These are phyloP conservation scores for Chloroceryle aenea DNA, from an alignment of 2,113 vertebrate genomes.

Conservation along the genomic window DNA sequence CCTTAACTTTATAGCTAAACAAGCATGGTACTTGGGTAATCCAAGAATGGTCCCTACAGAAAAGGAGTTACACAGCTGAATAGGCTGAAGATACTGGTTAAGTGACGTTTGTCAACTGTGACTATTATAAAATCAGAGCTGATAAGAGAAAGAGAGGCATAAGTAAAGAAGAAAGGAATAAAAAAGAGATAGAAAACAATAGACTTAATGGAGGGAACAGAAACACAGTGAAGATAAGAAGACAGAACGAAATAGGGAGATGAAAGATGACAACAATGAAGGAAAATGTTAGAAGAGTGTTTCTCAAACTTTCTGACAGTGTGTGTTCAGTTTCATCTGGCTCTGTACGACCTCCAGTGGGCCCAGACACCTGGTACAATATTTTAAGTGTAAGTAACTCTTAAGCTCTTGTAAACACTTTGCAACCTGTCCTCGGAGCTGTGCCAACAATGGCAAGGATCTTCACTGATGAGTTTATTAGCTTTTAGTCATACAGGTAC, in stretches of 20 bases:
- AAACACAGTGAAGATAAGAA: conserved; percentile 26
- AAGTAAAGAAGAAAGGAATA: background rate
- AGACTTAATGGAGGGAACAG: background rate
- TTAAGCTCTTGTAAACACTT: background rate
- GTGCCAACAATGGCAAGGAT: background rate
- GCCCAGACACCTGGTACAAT: background rate
- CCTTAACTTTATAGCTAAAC: background rate
- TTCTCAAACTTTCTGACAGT: background rate
- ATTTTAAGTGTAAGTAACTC: background rate
- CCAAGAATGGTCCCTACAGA: background rate
- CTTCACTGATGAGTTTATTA: background rate
- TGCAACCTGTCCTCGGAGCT: background rate
- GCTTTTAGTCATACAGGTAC: background rate
- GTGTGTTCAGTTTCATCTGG: background rate
- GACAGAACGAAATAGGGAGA: background rate
- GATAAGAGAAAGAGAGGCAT: background rate
- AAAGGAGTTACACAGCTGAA: background rate
- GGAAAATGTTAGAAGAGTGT: background rate
- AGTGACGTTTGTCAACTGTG: background rate
- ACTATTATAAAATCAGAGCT: background rate
- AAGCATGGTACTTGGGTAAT: background rate
- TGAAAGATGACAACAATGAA: conserved; percentile 20
- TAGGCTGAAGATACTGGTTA: background rate
- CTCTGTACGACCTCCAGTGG: background rate
- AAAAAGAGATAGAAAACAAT: conserved; percentile 3